Evolutionary conservation across 2,113 vertebrate species (phyloP).

Genomic region (Albula glossodonta): DNA sequence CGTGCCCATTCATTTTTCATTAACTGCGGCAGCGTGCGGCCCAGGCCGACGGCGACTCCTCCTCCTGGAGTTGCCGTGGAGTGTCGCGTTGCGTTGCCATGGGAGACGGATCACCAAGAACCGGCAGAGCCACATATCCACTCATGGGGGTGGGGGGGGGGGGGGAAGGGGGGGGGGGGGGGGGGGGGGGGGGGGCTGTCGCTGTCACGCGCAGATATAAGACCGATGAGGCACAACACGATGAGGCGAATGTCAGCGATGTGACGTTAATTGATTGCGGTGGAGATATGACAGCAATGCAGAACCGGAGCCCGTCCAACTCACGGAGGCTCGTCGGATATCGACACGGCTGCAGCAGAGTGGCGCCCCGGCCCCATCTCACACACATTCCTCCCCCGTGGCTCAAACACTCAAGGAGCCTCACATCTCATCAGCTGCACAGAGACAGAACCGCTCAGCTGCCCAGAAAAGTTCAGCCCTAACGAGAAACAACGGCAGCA

Average conservation of each 20-base stretch:
- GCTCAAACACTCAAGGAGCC: too few species aligned
- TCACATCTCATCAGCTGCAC: too few species aligned
- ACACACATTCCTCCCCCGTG: too few species aligned
- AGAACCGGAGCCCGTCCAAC: not conserved
- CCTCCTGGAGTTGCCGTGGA: not conserved
- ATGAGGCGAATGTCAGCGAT: conserved; percentile 12
- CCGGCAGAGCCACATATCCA: conserved; percentile 10
- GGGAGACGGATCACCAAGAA: not conserved
- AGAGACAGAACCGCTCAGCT: too few species aligned
- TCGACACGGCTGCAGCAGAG: not conserved
- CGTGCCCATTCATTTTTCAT: conserved; percentile 70
- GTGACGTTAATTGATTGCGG: conserved; percentile 20
- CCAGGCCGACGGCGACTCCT: conserved; percentile 41
- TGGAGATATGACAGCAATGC: conserved; percentile 24
- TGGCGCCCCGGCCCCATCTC: not conserved
- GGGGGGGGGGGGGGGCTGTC: too few species aligned
- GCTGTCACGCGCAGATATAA: not conserved
- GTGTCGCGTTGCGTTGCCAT: not conserved
- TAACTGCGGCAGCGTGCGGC: conserved; percentile 60
- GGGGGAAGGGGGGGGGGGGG: not conserved
- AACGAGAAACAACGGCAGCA: too few species aligned
- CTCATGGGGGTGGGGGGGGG: not conserved
- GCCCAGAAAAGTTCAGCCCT: too few species aligned
- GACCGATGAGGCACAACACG: not conserved
- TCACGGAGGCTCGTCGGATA: not conserved